These are phyloP conservation scores for Taurulus bubalis DNA, from an alignment of 2,113 vertebrate genomes.

Conservation along the genomic window DNA sequence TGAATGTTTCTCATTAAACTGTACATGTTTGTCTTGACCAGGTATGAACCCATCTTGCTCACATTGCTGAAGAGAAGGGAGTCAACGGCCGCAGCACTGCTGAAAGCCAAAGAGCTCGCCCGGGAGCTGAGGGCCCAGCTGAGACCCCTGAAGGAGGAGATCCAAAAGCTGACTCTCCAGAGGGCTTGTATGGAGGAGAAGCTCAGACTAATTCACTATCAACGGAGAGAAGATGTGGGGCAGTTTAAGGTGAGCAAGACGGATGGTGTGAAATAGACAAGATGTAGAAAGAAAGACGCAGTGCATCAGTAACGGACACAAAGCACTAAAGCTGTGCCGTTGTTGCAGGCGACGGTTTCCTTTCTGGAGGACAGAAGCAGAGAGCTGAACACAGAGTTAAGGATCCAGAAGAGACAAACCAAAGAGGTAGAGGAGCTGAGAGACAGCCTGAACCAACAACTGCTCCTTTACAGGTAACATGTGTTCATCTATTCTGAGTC, in stretches of 20 bases:
- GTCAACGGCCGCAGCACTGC: slow-evolving; percentile 80
- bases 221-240: slow-evolving; percentile 86
- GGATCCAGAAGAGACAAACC: slow-evolving; percentile 90
- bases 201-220: slow-evolving; percentile 84
- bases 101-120: slow-evolving; percentile 86
- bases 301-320: not conserved
- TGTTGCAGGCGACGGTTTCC: slow-evolving; percentile 86
- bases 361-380: slow-evolving; percentile 89
- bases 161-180: slow-evolving; percentile 84
- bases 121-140: slow-evolving; percentile 86
- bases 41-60: slow-evolving; percentile 90
- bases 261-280: too few species aligned
- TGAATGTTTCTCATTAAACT: not conserved
- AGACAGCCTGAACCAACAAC: slow-evolving; percentile 84
- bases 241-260: slow-evolving; percentile 86
- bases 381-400: slow-evolving; percentile 87
- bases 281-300: too few species aligned
- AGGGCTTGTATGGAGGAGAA: slow-evolving; percentile 90
- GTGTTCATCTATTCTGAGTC: not conserved
- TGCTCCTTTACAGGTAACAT: slow-evolving; percentile 89
- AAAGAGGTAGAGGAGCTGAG: slow-evolving; percentile 88
- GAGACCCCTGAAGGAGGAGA: slow-evolving; percentile 87
- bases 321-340: not conserved
- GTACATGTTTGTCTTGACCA: slow-evolving; percentile 15
- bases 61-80: slow-evolving; percentile 89